Base-by-base conservation (phyloP, 2,888 invertebrate species). In the Phyllotreta cruciferae region DNA sequence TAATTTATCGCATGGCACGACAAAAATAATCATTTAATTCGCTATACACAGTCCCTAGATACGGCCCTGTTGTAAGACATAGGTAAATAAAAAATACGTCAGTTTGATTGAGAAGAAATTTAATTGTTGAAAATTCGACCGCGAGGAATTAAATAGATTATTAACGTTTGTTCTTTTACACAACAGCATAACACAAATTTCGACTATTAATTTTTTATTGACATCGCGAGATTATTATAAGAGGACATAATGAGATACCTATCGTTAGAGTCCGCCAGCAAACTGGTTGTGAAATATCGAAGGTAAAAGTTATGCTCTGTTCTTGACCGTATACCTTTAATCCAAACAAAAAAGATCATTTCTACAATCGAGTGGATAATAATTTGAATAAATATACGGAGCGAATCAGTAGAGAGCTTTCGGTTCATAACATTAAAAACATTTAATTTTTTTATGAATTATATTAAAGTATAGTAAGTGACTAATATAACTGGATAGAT, bases 201-300 rank as follows among this genome's bases (percentile, higher is more conserved):
- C 14, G 44, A 44, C 44, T 41, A 41, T 10, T 44, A 44, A 68
- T 66, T 66, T 68, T 69, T 66, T 65, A 70, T 64, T 67, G 68
- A 68, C 68, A 72, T 73, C 65, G 68, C 64, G 70, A 70, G 67
- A 68, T 66, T 68, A 70, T 66, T 68, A 69, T 70, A 73, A 71
- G 71, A 71, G 70, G 69, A 68, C 69, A 72, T 71, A 72, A 71
- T 73, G 71, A 69, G 69, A 69, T 67, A 70, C 68, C 69, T 71
- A 67, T 72, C 68, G 64, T 63, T 65, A 63, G 50, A 71, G 57
- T 62, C 39, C 64, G 45, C 68, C 73, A 65, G 53, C 49, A 44
- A 44, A 44, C 44, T 44, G 7, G 44, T 44, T 44, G 44, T 44
- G 44, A 44, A 44, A 44, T 44, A 44, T 14, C 14, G 44, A 44